Evolutionary conservation across 2,888 invertebrate genomes (phyloP), one percentile per base, ranked within the genome.

Genomic region (Liopterus haemorrhoidalis): DNA sequence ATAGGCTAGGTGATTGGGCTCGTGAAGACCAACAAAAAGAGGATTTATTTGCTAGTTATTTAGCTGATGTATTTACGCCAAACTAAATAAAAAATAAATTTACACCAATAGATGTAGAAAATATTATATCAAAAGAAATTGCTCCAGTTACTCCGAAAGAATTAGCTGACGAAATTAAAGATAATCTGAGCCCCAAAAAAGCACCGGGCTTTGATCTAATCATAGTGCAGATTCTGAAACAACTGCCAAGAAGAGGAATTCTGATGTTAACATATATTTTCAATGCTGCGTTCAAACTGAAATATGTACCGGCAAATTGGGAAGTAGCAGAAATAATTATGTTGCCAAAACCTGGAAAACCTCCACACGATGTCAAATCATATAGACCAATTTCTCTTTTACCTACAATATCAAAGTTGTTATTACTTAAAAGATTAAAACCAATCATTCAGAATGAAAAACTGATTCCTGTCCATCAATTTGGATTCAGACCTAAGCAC

Each of bases 351-450:
- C 48, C 48, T 15, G 46, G 46, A 3, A 56, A 52, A 46, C 33
- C 24, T 24, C 33, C 32, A 5, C 24, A 48, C 11, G 38, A 37
- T 36, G 27, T 48, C 14, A 50, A 44, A 5, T 56, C 50, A 5
- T 55, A 56, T 22, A 36, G 50, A 41, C 55, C 56, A 2, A 60
- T 61, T 19, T 54, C 48, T 15, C 31, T 59, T 9, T 28, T 56
- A 8, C 44, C 52, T 28, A 41, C 12, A 3, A 24, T 59, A 4
- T 55, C 51, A 1, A 59, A 57, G 45, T 1, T 57, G 14, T 53
- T 57, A 24, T 5, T 58, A 1, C 42, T 52, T 2, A 37, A 31
- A 24, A 48, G 48, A 45, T 24, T 56, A 3, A 49, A 48, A 9
- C 5, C 16, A 22, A 24, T 49, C 16, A 44, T 53, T n/a, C 30